Base-by-base conservation (phyloP, 2,797 vertebrate genomes). In the Rhinella marina region DNA sequence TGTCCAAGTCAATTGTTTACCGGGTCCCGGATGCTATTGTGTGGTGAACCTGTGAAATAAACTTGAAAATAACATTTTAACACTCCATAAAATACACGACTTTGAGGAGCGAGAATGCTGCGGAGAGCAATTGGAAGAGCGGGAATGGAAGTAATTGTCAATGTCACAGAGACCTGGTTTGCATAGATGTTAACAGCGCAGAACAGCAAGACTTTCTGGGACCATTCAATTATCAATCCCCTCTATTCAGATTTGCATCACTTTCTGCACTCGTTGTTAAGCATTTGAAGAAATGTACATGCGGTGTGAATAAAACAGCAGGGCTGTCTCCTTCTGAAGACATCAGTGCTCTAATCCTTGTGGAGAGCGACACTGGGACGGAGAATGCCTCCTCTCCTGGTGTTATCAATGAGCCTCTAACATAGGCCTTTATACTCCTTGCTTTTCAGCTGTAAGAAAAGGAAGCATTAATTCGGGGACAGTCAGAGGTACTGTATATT, bases 231-330 rank as follows among this genome's bases (percentile, higher is more conserved):
- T 89, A 80, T 75, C 80, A 64, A 48, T 83, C 80, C 52, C 88
- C 56, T 84, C 79, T 89, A 72, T 86, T 86, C 72, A 79, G 85
- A 89, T 86, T 83, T 59, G 73, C 84, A 78, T 79, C 72, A 32
- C 72, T 75, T 32, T 89, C 75, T 81, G 62, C 85, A 64, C 10
- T 62, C 64, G 59, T 41, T 86, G 85, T 89, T 89, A 89, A 83
- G 81, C 81, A 70, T 84, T 80, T 84, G 75, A 81, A 87, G 84
- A 84, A 79, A 72, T 78, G 81, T 82, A 52, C 73, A 73, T 86
- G 80, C n/a, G 32, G 81, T 13, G 62, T 87, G 61, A 89, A 89
- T 89, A 87, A 89, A 89, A 89, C 88, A 89, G 88, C 88, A 86
- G 80, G 88, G 61, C 73, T 57, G n/a, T 86, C 82, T 82, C 80